Conservation (phyloP, 2,113 vertebrate species). For the Aspiorhynchus laticeps region DNA sequence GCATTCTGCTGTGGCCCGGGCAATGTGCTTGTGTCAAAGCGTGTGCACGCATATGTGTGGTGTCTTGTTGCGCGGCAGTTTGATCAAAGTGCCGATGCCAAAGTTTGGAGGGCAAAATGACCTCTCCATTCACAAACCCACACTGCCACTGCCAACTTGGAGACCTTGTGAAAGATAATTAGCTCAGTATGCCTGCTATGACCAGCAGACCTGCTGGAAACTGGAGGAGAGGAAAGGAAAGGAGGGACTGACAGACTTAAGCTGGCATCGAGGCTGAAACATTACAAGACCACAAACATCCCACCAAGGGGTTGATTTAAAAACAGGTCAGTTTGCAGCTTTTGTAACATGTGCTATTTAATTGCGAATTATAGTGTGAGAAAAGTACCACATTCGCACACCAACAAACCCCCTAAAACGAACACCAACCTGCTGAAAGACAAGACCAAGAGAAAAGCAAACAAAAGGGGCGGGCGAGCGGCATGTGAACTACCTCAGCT, state of each 20-base stretch:
- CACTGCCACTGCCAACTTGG: conserved; percentile 58
- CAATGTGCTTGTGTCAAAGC: conserved; percentile 10
- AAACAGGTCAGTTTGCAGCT: conserved; percentile 59
- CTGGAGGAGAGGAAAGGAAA: not conserved
- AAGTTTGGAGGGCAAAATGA: conserved; percentile 70
- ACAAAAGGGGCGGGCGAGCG: conserved; percentile 58
- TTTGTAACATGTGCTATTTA: conserved; percentile 49
- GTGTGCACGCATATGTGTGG: conserved; percentile 4
- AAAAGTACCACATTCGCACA: conserved; percentile 42
- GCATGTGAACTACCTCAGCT: not conserved
- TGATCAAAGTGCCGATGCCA: conserved; percentile 65
- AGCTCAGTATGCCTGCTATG: conserved; percentile 46
- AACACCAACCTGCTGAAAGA: conserved; percentile 60
- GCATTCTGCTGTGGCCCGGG: conserved; percentile 34
- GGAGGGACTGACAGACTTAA: conserved; percentile 41
- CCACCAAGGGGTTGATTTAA: conserved; percentile 60
- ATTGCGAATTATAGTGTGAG: conserved; percentile 55
- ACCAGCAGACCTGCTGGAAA: conserved; percentile 25
- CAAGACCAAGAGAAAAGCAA: conserved; percentile 65
- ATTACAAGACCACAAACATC: conserved; percentile 49
- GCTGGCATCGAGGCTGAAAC: conserved; percentile 44
- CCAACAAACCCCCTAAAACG: conserved; percentile 51
- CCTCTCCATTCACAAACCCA: conserved; percentile 61
- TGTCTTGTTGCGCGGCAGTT: conserved; percentile 33
- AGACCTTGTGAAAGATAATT: conserved; percentile 48